phyloP scores from a whole-genome alignment of 2,113 vertebrate genomes.

The Tachuris rubrigastra region DNA sequence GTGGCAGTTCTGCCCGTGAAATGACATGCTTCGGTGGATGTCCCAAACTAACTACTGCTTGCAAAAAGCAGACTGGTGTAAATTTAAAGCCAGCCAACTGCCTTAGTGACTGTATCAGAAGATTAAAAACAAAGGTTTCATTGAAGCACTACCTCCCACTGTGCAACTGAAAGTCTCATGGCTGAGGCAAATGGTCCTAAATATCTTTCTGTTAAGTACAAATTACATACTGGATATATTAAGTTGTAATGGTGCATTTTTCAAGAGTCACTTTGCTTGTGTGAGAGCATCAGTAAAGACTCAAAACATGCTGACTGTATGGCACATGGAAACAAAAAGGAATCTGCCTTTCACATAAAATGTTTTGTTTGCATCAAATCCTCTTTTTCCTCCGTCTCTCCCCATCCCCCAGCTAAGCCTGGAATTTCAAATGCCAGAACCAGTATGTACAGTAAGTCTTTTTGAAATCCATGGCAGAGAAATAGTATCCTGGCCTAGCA shows the following conservation, averaged over 20 bases:
- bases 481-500: slow-evolving; percentile 46
- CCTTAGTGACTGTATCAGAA: slow-evolving; percentile 67
- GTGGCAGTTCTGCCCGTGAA: not conserved
- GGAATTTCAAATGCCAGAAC: slow-evolving; percentile 59
- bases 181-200: slow-evolving; percentile 71
- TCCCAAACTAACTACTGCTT: not conserved
- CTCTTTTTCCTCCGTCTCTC: not conserved
- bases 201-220: slow-evolving; percentile 82
- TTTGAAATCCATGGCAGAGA: slow-evolving; percentile 49
- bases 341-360: slow-evolving; percentile 45
- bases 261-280: slow-evolving; percentile 59
- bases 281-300: slow-evolving; percentile 28
- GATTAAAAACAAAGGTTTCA: slow-evolving; percentile 82
- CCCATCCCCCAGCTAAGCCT: slow-evolving; percentile 11
- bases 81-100: slow-evolving; percentile 77
- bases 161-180: slow-evolving; percentile 75
- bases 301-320: slow-evolving; percentile 8
- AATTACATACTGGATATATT: slow-evolving; percentile 87
- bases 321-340: slow-evolving; percentile 37
- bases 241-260: slow-evolving; percentile 80
- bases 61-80: slow-evolving; percentile 52
- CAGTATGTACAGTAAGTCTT: slow-evolving; percentile 44
- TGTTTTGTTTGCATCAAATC: slow-evolving; percentile 31
- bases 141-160: slow-evolving; percentile 83
- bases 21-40: not conserved